Evolutionary conservation across 1,140 invertebrate genomes (phyloP).

Genomic region (Diabrotica virgifera): DNA sequence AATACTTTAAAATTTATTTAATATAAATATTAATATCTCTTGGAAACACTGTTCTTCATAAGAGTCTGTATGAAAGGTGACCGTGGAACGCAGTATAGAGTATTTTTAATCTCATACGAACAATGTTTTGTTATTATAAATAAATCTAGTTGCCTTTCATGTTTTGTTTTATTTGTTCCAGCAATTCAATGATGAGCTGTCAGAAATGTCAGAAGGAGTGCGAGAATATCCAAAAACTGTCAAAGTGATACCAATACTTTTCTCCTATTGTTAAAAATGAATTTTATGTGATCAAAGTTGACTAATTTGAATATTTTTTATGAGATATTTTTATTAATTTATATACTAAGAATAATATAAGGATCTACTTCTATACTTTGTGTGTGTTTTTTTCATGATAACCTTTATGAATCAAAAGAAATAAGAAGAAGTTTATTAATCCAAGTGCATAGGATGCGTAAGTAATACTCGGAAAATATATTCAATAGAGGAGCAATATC

Average conservation of each 20-base stretch:
- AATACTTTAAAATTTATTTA: too few species aligned
- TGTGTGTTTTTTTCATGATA: not conserved
- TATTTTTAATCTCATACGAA: too few species aligned
- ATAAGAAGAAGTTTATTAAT: too few species aligned
- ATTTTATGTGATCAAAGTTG: not conserved
- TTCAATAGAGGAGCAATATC: too few species aligned
- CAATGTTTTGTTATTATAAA: too few species aligned
- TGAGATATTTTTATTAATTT: not conserved
- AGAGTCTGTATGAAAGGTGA: too few species aligned
- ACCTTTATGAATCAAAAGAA: too few species aligned
- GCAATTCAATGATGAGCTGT: constrained; percentile 24
- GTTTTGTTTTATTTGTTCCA: constrained; percentile 8
- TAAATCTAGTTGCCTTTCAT: not conserved
- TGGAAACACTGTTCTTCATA: too few species aligned
- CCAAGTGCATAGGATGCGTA: too few species aligned
- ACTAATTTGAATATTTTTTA: not conserved
- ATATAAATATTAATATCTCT: too few species aligned
- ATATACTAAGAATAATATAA: not conserved
- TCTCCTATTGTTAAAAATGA: not conserved
- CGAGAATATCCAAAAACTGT: constrained; percentile 24
- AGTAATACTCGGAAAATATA: too few species aligned
- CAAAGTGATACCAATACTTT: constrained; percentile 16
- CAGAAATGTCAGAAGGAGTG: constrained; percentile 27
- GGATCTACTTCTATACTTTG: not conserved
- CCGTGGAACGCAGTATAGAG: too few species aligned